Evolutionary conservation across 2,797 vertebrate species (phyloP).

Genomic region (Tachyglossus aculeatus): DNA sequence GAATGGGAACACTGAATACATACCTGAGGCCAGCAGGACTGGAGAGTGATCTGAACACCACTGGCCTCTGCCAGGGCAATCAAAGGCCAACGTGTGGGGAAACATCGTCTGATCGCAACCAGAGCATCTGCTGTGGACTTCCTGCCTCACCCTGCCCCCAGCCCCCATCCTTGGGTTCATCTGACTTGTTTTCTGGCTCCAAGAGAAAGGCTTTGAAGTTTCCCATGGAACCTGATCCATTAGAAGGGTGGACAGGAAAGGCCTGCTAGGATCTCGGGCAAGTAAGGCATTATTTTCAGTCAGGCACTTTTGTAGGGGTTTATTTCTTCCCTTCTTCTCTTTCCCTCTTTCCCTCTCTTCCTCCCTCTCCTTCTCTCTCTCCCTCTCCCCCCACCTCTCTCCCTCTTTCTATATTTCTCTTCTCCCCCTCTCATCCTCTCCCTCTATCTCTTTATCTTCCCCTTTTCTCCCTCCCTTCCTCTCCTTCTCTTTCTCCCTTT

Average conservation of each 20-base stretch:
- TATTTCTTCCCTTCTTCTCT: neutral
- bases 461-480: too few species aligned
- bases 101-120: conserved; percentile 42
- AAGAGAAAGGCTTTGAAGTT: conserved; percentile 36
- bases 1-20: neutral
- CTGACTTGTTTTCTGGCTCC: conserved; percentile 24
- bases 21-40: neutral
- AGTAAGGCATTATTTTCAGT: conserved; percentile 32
- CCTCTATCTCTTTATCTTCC: neutral
- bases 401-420: neutral
- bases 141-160: conserved; percentile 7
- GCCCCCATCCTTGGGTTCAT: too few species aligned
- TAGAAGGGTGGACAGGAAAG: conserved; percentile 14
- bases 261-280: conserved; percentile 28
- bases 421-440: neutral
- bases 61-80: conserved; percentile 37
- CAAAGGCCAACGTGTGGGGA: conserved; percentile 42
- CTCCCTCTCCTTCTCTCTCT: neutral
- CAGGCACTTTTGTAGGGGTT: too few species aligned
- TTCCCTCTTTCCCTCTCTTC: neutral
- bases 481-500: neutral
- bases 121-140: conserved; percentile 11
- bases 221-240: conserved; percentile 38
- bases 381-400: neutral
- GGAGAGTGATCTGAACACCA: conserved; percentile 2